Evolutionary conservation across 1,140 invertebrate genomes (phyloP).

Genomic region (Halotydeus destructor): DNA sequence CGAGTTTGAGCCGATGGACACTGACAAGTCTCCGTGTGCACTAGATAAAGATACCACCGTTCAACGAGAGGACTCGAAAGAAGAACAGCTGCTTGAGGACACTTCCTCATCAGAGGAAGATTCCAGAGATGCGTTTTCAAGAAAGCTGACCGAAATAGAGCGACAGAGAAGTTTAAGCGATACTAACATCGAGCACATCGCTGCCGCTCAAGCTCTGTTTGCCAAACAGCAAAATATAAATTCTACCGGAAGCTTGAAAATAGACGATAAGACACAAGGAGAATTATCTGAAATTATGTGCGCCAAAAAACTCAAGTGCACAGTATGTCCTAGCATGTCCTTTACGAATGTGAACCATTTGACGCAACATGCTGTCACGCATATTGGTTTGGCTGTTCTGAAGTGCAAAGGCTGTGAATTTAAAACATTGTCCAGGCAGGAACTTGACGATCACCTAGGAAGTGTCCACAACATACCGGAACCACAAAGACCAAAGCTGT

Average conservation of each 20-base stretch:
- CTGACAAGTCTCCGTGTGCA: background rate
- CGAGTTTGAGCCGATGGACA: too few species aligned
- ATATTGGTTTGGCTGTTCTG: background rate
- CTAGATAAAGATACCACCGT: background rate
- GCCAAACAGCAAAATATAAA: too few species aligned
- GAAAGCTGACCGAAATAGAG: too few species aligned
- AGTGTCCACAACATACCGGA: background rate
- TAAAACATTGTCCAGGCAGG: background rate
- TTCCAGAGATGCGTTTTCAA: background rate
- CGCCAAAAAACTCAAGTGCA: background rate
- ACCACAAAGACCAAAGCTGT: background rate
- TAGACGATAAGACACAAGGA: background rate
- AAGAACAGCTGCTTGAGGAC: background rate
- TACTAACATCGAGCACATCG: background rate
- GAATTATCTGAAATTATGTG: background rate
- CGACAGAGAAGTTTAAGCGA: too few species aligned
- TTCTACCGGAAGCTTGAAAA: background rate
- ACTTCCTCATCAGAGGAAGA: background rate
- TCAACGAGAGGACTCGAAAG: background rate
- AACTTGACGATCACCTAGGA: background rate
- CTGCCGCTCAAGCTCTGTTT: background rate
- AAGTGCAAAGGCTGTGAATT: slow-evolving; percentile 3
- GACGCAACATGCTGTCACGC: background rate
- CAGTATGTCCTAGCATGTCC: background rate
- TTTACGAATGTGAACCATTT: background rate